Conservation (phyloP, 2,797 vertebrate species). For the Iguana delicatissima region DNA sequence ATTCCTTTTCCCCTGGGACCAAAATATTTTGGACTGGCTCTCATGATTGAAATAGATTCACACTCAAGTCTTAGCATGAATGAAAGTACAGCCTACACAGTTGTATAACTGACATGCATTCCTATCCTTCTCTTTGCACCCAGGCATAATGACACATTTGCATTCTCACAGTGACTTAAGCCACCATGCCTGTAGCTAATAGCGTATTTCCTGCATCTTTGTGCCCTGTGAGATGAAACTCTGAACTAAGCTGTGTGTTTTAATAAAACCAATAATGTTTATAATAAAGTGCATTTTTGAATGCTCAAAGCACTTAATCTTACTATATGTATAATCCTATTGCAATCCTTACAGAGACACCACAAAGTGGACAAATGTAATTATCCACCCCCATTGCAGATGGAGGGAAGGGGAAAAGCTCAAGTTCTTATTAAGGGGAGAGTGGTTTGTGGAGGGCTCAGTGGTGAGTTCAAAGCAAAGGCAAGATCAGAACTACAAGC, state of each 20-base stretch:
- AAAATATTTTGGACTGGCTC: conserved; percentile 9
- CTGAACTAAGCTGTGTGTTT: background rate
- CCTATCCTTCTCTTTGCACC: background rate
- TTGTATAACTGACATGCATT: background rate
- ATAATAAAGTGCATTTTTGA: background rate
- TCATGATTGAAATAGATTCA: background rate
- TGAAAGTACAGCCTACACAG: conserved; percentile 2
- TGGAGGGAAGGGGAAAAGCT: background rate
- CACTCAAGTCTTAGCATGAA: conserved; percentile 14
- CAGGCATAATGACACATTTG: background rate
- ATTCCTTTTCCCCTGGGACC: background rate
- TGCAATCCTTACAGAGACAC: background rate
- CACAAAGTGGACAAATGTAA: background rate
- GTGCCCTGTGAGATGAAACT: background rate
- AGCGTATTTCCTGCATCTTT: background rate
- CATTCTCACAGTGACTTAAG: background rate
- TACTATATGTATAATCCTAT: background rate
- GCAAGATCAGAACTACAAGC: background rate
- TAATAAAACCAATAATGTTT: background rate
- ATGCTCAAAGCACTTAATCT: background rate
- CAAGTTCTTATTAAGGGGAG: too few species aligned
- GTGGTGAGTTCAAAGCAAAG: background rate
- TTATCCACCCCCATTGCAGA: background rate
- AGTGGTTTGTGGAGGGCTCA: background rate
- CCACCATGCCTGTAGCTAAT: background rate